Base-by-base conservation (phyloP, 2,888 invertebrate species). In the Leptopilina drosophilae region DNA sequence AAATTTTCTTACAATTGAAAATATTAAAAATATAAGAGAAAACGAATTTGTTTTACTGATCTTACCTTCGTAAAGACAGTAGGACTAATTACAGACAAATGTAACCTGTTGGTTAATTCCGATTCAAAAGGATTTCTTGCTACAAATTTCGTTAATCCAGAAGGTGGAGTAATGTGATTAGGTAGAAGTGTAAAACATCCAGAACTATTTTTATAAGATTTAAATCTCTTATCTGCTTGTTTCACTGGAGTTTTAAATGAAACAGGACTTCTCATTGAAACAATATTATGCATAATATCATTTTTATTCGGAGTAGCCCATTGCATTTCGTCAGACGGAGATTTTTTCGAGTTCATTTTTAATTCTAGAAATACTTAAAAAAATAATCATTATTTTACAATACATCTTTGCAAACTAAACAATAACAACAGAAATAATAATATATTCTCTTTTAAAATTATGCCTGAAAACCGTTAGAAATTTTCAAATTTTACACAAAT, bases 81-180 rank as follows among this genome's bases (percentile, higher is more conserved):
- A 2, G 92, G 92, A 83, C 96, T 96, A 91, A 95, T 95, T 87
- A 96, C 93, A 83, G 95, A 95, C 80, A 94, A 93, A 90, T 95
- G 95, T 78, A 95, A 91, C 87, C 93, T 94, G 84, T 94, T 95
- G 76, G 94, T 94, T 82, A 95, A 91, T 75, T 93, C 94, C 85
- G 93, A 93, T 86, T 95, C 95, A 88, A 96, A 96, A 4, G 95
- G 95, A 92, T 95, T 96, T 82, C 93, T 93, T 76, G 95, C 93
- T 64, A 91, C 89, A 64, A 91, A 91, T 86, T 92, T 93, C 0
- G 93, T 92, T 83, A 93, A 90, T 33, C 94, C 91, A 26, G 94
- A 94, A 0, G 94, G 94, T 20, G 94, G 94, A 5, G 94, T 94
- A 4, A 92, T 92, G 82, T 92, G 90, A 80, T 84, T 89, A n/a